A percentile compares a stretch with the other conserved stretches of the same genome.
Conservation (phyloP, 1,140 invertebrate genomes). For the Drosophila jambulina region DNA sequence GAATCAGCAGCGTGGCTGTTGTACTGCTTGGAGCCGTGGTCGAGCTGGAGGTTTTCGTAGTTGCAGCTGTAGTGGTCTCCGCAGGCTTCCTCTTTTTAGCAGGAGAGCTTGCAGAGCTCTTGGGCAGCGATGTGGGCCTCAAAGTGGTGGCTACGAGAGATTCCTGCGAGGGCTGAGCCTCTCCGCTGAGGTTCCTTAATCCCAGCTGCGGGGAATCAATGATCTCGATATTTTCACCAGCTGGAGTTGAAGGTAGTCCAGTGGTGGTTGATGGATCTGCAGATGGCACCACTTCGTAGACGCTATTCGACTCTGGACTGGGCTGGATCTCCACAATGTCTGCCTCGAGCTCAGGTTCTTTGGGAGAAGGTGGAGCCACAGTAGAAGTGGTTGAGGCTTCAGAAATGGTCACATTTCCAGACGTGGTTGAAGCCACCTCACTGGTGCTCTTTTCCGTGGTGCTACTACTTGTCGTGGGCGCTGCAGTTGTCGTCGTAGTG, state of each 20-base stretch:
- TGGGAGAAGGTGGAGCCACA: constrained; percentile 1
- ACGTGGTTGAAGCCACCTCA: constrained; percentile 16
- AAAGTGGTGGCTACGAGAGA: constrained; percentile 6
- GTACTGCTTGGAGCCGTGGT: constrained; percentile 10
- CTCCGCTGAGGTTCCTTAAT: constrained; percentile 45
- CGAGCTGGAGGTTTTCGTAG: neutral
- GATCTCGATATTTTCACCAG: constrained; percentile 68
- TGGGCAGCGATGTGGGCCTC: constrained; percentile 12
- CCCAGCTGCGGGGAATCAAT: constrained; percentile 71
- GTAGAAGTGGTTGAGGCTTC: constrained; percentile 4
- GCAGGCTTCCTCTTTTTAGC: constrained; percentile 29
- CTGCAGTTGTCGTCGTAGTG: constrained; percentile 28
- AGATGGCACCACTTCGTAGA: constrained; percentile 56
- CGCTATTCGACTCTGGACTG: constrained; percentile 69
- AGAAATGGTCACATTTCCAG: constrained; percentile 13
- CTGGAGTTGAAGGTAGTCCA: constrained; percentile 9
- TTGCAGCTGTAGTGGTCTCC: constrained; percentile 20
- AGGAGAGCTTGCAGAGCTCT: constrained; percentile 14
- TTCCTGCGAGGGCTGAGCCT: constrained; percentile 16
- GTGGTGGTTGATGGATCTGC: neutral
- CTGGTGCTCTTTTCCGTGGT: constrained; percentile 9
- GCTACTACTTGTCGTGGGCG: constrained; percentile 35
- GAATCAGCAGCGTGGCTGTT: constrained; percentile 25
- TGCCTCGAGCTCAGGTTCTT: constrained; percentile 6
- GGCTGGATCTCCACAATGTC: constrained; percentile 34